Conservation (phyloP, 2,797 vertebrate species). For the Melopsittacus undulatus region DNA sequence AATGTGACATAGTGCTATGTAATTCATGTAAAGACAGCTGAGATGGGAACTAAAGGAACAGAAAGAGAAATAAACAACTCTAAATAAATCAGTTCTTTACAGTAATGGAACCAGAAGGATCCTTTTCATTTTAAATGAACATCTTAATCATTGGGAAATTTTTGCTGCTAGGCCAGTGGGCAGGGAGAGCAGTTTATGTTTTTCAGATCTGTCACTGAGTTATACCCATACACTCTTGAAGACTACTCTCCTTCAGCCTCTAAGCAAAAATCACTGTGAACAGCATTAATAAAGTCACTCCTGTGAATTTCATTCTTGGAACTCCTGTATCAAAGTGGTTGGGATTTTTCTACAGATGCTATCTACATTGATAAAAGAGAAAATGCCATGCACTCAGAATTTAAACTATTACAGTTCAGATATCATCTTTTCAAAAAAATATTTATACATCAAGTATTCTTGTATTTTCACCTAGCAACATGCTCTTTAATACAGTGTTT, state of each 20-base stretch:
- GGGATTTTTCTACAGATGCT: not conserved
- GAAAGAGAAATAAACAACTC: not conserved
- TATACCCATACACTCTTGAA: not conserved
- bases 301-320: not conserved
- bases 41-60: not conserved
- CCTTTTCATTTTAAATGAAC: not conserved
- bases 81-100: not conserved
- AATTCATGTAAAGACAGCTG: not conserved
- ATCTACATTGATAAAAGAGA: not conserved
- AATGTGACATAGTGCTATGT: not conserved
- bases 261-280: constrained; percentile 15
- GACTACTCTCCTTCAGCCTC: not conserved
- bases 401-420: not conserved
- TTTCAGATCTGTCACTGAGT: constrained; percentile 8
- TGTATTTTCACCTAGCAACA: not conserved
- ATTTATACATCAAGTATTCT: not conserved
- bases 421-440: not conserved
- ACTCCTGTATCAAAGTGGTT: not conserved
- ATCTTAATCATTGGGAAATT: not conserved
- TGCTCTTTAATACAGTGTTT: not conserved
- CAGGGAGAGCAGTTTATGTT: not conserved
- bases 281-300: not conserved
- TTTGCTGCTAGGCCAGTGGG: not conserved
- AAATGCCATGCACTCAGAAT: not conserved
- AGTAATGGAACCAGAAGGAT: not conserved